These are phyloP conservation scores for Todiramphus chloris DNA, from an alignment of 2,113 vertebrate genomes.

Conservation along the genomic window DNA sequence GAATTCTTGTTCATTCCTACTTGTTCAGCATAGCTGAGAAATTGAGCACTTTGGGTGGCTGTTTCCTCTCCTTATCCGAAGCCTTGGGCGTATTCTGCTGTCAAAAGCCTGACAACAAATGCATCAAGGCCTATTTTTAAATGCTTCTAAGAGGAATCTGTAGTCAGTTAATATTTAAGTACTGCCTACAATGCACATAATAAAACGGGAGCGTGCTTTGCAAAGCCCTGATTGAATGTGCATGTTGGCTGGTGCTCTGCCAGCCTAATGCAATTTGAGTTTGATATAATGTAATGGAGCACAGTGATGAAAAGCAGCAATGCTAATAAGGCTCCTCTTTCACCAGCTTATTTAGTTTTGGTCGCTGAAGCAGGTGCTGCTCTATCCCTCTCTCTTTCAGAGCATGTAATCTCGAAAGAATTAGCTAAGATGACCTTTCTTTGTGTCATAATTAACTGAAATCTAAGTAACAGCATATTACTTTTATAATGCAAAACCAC, in stretches of 20 bases:
- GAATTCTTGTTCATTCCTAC: background rate
- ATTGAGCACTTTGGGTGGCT: background rate
- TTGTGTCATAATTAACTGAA: constrained; percentile 1
- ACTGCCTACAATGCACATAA: background rate
- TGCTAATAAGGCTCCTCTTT: background rate
- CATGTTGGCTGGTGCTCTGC: background rate
- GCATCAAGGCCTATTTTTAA: constrained; percentile 9
- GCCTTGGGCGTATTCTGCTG: background rate
- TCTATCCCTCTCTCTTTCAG: background rate
- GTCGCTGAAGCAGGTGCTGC: background rate
- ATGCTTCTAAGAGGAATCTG: constrained; percentile 12
- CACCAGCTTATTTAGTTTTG: constrained; percentile 1
- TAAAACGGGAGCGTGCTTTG: background rate
- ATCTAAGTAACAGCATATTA: background rate
- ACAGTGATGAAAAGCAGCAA: constrained; percentile 8
- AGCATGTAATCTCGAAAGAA: background rate
- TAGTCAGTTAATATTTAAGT: constrained; percentile 40
- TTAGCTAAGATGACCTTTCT: background rate
- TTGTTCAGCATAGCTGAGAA: background rate
- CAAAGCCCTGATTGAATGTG: constrained; percentile 1
- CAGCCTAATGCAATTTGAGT: background rate
- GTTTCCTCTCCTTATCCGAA: background rate
- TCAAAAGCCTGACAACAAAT: background rate
- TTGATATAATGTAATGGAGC: constrained; percentile 13
- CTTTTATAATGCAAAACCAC: background rate